Evolutionary conservation across 2,797 vertebrate species (phyloP), one percentile per base, ranked within the genome.

Genomic region (Sebastiscus albofasciatus): DNA sequence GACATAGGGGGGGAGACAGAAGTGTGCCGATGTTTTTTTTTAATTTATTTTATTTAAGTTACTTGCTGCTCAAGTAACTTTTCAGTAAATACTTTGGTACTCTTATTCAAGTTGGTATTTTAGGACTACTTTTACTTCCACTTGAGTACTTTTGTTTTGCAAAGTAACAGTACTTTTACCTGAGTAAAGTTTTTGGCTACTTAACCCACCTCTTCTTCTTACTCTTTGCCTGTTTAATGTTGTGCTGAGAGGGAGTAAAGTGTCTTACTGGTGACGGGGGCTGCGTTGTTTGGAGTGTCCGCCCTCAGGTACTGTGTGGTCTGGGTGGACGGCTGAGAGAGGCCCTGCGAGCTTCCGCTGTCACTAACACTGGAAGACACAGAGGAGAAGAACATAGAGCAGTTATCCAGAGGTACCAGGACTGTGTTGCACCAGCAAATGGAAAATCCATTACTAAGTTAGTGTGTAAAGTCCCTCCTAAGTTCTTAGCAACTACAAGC

Each of bases 301-400:
- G 99, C 99, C 88, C 99, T 96, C 95, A 99, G 95, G 93, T 99
- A 99, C 94, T 99, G 99, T 0, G 99, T 99, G 0, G 98, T 99
- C 95, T 99, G 99, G 1, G 99, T 99, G 80, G 99, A 99, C 0
- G 98, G 98, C 80, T 99, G 98, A 27, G 98, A 99, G 27, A 99
- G 95, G 12, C 99, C 98, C 93, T 99, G 98, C 0, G 98, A 99
- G 92, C 99, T 99, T 75, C 97, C 97, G 85, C 98, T 99, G 94
- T 98, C 98, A 82, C 98, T 99, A 89, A 97, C 95, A 88, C 99
- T 99, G 94, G 42, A 89, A 83, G 8, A 88, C n/a, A 85, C 70
- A 84, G 2, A 77, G 10, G 55, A 3, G 61, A 67, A 22, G 2
- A 76, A 46, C 29, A 75, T 0, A 2, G 4, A 26, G 24, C 0